A percentile compares a stretch with the other conserved stretches of the same genome.
Evolutionary conservation across 2,113 vertebrate genomes (phyloP).

Genomic region (Epinephelus cyanopodus): DNA sequence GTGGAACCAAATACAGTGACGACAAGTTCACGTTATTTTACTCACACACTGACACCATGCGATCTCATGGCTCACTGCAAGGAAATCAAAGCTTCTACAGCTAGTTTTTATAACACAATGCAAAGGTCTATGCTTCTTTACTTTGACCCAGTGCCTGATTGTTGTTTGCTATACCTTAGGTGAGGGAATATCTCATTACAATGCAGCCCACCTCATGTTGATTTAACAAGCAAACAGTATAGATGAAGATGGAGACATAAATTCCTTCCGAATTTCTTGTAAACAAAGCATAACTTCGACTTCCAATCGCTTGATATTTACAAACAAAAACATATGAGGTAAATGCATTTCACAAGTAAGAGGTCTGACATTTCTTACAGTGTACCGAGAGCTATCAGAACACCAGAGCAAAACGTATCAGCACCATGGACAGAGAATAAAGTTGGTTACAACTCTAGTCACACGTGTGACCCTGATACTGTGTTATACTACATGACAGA

Average conservation of each 20-base stretch:
- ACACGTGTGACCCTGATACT: no score
- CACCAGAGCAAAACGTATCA: no score
- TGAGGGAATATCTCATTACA: not conserved
- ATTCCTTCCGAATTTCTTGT: not conserved
- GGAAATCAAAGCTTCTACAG: not conserved
- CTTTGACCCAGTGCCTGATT: fast-evolving
- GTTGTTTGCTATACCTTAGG: not conserved
- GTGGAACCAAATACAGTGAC: slow-evolving; percentile 24
- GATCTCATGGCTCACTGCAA: slow-evolving; percentile 1
- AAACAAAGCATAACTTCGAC: not conserved
- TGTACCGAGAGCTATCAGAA: no score
- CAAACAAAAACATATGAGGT: not conserved
- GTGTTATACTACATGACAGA: no score
- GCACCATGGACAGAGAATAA: no score
- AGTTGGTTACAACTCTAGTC: no score
- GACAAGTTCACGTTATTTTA: not conserved
- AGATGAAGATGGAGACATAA: not conserved
- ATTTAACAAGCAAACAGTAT: not conserved
- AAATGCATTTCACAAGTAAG: no score
- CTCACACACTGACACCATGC: slow-evolving; percentile 69
- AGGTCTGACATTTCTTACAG: not conserved
- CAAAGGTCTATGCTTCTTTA: not conserved
- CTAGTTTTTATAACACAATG: no score
- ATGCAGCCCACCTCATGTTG: no score
- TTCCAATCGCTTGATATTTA: not conserved